Percentiles rank a stretch among this genome's conserved stretches.
Evolutionary conservation across 2,797 vertebrate species (phyloP).

Genomic region (Sarcophilus harrisii): DNA sequence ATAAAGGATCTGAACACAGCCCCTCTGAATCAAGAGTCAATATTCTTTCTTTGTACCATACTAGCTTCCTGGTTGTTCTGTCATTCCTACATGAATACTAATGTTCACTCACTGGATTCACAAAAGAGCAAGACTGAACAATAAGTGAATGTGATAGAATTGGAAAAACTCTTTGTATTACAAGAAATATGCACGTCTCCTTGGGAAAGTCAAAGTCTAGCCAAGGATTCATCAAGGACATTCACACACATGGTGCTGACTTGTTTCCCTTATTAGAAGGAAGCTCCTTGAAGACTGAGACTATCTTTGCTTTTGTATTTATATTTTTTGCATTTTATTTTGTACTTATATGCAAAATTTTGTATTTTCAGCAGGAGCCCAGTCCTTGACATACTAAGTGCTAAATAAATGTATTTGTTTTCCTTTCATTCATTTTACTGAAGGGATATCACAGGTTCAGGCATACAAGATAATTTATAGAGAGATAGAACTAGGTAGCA

Average conservation of each 20-base stretch:
- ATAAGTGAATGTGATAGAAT: not conserved
- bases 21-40: not conserved
- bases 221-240: not conserved
- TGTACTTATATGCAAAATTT: not conserved
- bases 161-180: no score
- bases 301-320: not conserved
- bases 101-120: not conserved
- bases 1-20: not conserved
- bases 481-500: not conserved
- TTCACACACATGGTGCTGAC: not conserved
- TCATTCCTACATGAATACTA: not conserved
- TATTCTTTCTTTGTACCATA: not conserved
- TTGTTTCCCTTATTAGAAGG: not conserved
- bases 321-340: not conserved
- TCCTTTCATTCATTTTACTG: not conserved
- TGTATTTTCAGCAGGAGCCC: not conserved
- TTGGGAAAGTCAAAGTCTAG: not conserved
- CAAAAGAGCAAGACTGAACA: not conserved
- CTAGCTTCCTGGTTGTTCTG: not conserved
- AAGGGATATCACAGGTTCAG: not conserved
- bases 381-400: not conserved
- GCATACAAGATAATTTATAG: not conserved
- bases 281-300: not conserved
- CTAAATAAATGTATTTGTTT: not conserved
- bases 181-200: not conserved